Conservation (phyloP, 2,888 invertebrate species). For the Sipha maydis region DNA sequence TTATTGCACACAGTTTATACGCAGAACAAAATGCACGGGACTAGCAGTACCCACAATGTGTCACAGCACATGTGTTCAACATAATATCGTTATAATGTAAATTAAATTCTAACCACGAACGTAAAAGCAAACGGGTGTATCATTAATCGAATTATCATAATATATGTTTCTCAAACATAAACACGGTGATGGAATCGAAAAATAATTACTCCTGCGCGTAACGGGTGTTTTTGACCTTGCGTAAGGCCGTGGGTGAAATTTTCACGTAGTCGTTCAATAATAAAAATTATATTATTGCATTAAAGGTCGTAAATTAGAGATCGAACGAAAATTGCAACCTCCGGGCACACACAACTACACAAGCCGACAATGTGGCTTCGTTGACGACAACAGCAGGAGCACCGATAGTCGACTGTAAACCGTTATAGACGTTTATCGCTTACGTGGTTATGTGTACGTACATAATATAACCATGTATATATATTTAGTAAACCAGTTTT, state of each 20-base stretch:
- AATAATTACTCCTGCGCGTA: slow-evolving; percentile 1
- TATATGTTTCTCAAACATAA: neutral
- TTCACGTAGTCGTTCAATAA: slow-evolving; percentile 11
- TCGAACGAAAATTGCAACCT: neutral
- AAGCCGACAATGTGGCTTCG: neutral
- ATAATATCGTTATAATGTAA: neutral
- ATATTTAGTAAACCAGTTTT: slow-evolving; percentile 23
- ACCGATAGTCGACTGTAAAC: slow-evolving; percentile 19
- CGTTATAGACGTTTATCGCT: slow-evolving; percentile 39
- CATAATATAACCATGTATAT: neutral
- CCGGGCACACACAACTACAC: neutral
- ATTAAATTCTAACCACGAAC: neutral
- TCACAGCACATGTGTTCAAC: neutral
- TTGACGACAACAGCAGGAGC: neutral
- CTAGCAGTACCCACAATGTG: neutral
- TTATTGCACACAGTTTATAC: neutral
- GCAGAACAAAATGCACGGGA: no score
- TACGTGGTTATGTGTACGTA: neutral
- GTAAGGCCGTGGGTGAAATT: slow-evolving; percentile 51
- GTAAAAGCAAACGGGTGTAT: neutral
- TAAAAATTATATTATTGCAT: slow-evolving; percentile 33
- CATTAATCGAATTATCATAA: slow-evolving; percentile 18
- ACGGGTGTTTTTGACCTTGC: slow-evolving; percentile 41
- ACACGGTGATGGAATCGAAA: slow-evolving; percentile 11
- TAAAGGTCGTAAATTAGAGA: slow-evolving; percentile 40